Base-by-base conservation (phyloP, 2,888 invertebrate genomes). In the Hydrotaea cyrtoneurina region DNA sequence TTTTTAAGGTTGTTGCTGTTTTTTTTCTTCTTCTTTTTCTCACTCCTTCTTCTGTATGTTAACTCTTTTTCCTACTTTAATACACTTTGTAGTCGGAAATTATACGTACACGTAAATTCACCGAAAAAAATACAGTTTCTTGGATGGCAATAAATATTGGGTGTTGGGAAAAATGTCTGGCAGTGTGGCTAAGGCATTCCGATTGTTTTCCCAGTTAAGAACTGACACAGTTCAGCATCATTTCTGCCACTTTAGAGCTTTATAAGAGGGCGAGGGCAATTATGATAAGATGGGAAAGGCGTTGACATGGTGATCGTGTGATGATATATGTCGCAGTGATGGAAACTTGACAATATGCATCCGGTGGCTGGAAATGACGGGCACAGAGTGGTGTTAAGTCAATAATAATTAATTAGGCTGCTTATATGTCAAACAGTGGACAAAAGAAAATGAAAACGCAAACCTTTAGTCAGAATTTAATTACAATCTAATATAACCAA, bases 51-150 rank as follows among this genome's bases (percentile, higher is more conserved):
- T 26, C 11, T 39, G 15, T 31, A 31, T 2, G 2, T 31, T 31
- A 31, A 31, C 31, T 31, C 31, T 31, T 31, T 73, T 21, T 59
- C 26, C 82, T 71, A 69, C 36, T 64, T 77, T 59, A 53, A 74
- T 75, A 78, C 62, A 77, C 39, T 69, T 80, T 84, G 64, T 75
- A 57, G 57, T 43, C 26, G 21, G 71, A 46, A 46, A 69, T 21
- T 57, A 39, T 80, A 72, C 8, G 31, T 5, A 4, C 13, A 57
- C 64, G 57, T 77, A 69, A 66, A 19, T 55, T 43, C 46, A 36
- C n/a, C 21, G 31, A 66, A 59, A 43, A 26, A 46, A 15, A 62
- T 1, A 71, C 62, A 39, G 10, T 69, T 46, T 21, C 11, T 46
- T 46, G 43, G 23, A 43, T 23, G 13, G 43, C 19, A 10, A 69